Evolutionary conservation across 2,797 vertebrate species (phyloP), one percentile per base, ranked within the genome.

Genomic region (Geotrypetes seraphini): DNA sequence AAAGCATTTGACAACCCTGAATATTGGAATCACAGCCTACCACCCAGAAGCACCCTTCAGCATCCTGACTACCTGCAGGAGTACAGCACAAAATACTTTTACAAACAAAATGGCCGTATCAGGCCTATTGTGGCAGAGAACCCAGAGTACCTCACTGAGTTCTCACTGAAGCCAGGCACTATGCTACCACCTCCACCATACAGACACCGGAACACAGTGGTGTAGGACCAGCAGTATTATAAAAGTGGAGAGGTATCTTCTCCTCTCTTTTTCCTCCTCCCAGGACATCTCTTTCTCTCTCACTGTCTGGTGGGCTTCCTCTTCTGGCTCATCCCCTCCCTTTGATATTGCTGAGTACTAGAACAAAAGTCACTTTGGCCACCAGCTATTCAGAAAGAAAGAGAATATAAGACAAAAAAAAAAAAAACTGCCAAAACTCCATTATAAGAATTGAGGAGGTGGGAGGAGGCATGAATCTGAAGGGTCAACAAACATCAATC

Each of bases 1-100:
- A 95, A 92, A 66, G 92, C 89, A 39, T 96, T 97, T 64, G 92
- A 98, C 83, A 98, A 98, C 86, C 94, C 95, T 11, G 92, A 97
- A 57, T 97, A 96, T 78, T 96, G 91, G 90, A 92, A 96, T 65
- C 92, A 97, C 80, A 96, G 91, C 73, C 79, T 96, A 74, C 92
- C 92, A 1, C 87, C 88, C 2, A 85, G 88, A 37, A 84, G 87
- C 36, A 80, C 84, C 33, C 73, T 97, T 29, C 92, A 92, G 69
- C 92, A 92, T 69, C 92, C 92, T 0, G 91, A 94, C 44, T 89
- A 86, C 36, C 75, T 87, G 50, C 87, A 89, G 56, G 89, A 88
- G 48, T 90, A 90, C 56, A 89, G 88, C 50, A 82, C 89, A 77
- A 96, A 89, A 71, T 88, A 92, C 71, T 87, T 92, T 84, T 94